Conservation (phyloP, 2,888 invertebrate species). For the Notocelia uddmanniana region DNA sequence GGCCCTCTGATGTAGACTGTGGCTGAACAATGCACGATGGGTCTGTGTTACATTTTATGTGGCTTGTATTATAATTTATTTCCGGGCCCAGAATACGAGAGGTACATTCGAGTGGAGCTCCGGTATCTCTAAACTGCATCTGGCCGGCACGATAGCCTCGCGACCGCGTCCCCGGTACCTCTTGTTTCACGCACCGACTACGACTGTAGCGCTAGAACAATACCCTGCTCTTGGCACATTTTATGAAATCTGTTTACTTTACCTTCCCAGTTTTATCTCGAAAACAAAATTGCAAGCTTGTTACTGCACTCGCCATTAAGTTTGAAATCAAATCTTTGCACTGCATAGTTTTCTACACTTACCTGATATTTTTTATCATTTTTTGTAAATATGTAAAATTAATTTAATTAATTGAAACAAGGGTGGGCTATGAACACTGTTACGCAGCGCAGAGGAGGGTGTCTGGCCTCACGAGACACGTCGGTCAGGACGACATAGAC, state of each 20-base stretch:
- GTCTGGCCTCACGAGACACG: conserved; percentile 58
- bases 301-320: conserved; percentile 13
- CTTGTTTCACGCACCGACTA: conserved; percentile 75
- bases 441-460: conserved; percentile 49
- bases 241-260: conserved; percentile 46
- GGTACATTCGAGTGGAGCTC: conserved; percentile 66
- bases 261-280: conserved; percentile 35
- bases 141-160: conserved; percentile 66
- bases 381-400: conserved; percentile 36
- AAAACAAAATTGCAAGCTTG: conserved; percentile 25
- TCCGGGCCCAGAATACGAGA: conserved; percentile 50
- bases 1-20: not conserved
- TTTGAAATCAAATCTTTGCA: not conserved
- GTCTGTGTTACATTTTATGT: not conserved
- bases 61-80: conserved; percentile 10
- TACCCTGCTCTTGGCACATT: conserved; percentile 52
- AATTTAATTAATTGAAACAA: conserved; percentile 62
- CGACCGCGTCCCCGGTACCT: conserved; percentile 68
- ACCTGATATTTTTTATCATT: not conserved
- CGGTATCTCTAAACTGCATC: conserved; percentile 72
- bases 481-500: conserved; percentile 67
- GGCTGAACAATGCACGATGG: not conserved
- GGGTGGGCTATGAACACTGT: conserved; percentile 18
- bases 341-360: not conserved
- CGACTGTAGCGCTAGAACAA: conserved; percentile 62